A percentile compares a stretch with the other conserved stretches of the same genome.
phyloP scores from a whole-genome alignment of 2,113 vertebrate species.

The Manacus vitellinus region DNA sequence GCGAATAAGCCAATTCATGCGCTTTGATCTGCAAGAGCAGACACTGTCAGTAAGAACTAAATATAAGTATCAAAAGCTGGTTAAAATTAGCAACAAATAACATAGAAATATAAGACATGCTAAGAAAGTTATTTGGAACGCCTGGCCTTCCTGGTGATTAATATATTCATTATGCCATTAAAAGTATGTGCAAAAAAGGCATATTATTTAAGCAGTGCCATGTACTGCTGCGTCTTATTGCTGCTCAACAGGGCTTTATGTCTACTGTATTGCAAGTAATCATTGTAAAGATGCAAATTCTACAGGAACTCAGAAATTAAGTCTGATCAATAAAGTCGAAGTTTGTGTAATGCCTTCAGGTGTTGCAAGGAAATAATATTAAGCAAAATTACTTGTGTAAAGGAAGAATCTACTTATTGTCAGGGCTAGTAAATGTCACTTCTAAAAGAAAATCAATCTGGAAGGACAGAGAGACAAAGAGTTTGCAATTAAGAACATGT shows the following conservation, averaged over 20 bases:
- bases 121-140: neutral
- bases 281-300: neutral
- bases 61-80: neutral
- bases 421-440: neutral
- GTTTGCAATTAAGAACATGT: neutral
- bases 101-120: neutral
- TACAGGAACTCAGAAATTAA: neutral
- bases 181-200: neutral
- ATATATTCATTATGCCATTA: neutral
- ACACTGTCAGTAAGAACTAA: neutral
- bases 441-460: constrained; percentile 4
- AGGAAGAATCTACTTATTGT: neutral
- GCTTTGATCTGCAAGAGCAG: constrained; percentile 8
- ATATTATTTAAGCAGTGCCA: neutral
- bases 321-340: neutral
- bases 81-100: constrained; percentile 17
- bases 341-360: neutral
- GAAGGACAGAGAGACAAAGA: neutral
- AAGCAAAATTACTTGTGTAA: neutral
- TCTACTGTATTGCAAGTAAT: neutral
- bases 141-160: neutral
- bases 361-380: neutral
- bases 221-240: neutral
- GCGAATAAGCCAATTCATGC: neutral
- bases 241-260: neutral